Evolutionary conservation across 2,797 vertebrate genomes (phyloP), one percentile per base, ranked within the genome.

Genomic region (Characodon lateralis): DNA sequence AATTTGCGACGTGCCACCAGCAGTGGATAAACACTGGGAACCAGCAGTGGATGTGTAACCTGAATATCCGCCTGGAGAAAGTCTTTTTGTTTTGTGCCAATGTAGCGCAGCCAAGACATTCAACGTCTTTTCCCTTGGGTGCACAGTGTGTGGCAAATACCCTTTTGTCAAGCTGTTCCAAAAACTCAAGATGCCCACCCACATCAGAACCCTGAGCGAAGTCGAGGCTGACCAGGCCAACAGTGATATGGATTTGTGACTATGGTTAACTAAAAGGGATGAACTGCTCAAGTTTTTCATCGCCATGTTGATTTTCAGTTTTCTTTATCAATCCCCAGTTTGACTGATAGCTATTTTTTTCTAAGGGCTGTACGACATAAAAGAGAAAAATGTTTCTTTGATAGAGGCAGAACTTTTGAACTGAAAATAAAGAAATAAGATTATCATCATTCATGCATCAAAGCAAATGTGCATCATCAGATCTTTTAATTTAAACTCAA

Each of bases 51-150:
- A 79, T 66, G 65, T 78, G 78, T 82, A 75, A 78, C 71, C 58
- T 73, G 78, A 83, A 74, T 69, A 78, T 81, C 55, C 55, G 31
- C 58, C 77, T 80, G 72, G 16, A 72, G 74, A 82, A 83, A 78
- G n/a, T 9, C 78, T 77, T 83, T 71, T 74, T 87, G 78, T 78
- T 77, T 72, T 35, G 31, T 51, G 51, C 31, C 0, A 61, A 84
- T 87, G 73, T 78, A 68, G 68, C 74, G 82, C 78, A 74, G 63
- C 24, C 55, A 68, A 72, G 31, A 81, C 77, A 84, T 70, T 1
- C 58, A 58, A 76, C 51, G 41, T 59, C 48, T 74, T 31, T 75
- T 85, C 81, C 83, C 79, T 74, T 59, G 82, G 81, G 80, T 76
- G 80, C 80, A 76, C 63, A 24, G 53, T 72, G 41, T 72, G 75